Base-by-base conservation (phyloP, 2,888 invertebrate species). In the Drosophila helvetica region DNA sequence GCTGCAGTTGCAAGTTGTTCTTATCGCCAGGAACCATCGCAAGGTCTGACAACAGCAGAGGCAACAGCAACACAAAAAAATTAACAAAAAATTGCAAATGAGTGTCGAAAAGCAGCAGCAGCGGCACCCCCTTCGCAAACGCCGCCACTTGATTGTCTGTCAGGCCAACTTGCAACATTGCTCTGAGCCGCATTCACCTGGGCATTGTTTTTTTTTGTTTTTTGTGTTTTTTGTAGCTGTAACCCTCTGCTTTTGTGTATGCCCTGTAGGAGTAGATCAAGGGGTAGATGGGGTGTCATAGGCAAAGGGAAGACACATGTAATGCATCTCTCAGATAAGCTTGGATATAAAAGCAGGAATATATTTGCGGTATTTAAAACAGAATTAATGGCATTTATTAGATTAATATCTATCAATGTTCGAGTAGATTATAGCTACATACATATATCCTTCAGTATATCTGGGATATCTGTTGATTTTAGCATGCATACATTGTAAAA, bases 1-100 rank as follows among this genome's bases (percentile, higher is more conserved):
- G 75, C 66, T 52, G 38, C 52, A 51, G 74, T 77, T 53, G 56
- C 48, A 53, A 56, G 45, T 55, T 17, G 30, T 38, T 56, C 69
- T 88, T 86, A 89, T 89, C 86, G 74, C 61, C 53, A 52, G 65
- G 68, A 75, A 66, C 66, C 89, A 81, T 84, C 88, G 54, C 54
- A 68, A 60, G 67, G 53, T n/a, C 48, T 50, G 69, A 18, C 12
- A 33, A 33, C 33, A 33, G 33, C 30, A 30, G n/a, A n/a, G n/a
- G n/a, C 42, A 63, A 51, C 60, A 45, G 22, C 56, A 55, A 0
- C 47, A 65, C 51, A 47, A 15, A 50, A 63, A 86, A 80, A 81
- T 85, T 79, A 81, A 89, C 79, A 73, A 88, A 89, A 85, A 89
- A 70, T 86, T 89, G 85, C 85, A 86, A 86, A 86, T 86, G 88